phyloP scores from a whole-genome alignment of 2,797 vertebrate genomes.

The Parotocinclus haroldoi region DNA sequence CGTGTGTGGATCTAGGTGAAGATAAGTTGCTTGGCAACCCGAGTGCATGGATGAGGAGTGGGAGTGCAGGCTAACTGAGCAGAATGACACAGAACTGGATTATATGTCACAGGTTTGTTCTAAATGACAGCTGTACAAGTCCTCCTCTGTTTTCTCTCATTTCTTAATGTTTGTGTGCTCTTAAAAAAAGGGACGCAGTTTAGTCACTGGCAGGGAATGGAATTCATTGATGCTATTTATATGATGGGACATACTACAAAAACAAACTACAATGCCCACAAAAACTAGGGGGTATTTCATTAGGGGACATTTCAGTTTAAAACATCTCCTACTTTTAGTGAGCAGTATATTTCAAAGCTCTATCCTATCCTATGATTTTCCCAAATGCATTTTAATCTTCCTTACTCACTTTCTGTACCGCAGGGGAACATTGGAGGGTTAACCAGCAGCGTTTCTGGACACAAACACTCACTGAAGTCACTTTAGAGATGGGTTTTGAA shows the following conservation, averaged over 20 bases:
- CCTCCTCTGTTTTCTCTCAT: slow-evolving; percentile 18
- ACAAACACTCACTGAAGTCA: too few species aligned
- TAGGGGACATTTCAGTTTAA: too few species aligned
- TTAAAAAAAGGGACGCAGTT: background rate
- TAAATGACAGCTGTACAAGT: slow-evolving; percentile 19
- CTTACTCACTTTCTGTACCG: too few species aligned
- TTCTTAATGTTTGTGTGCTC: background rate
- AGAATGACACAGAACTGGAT: slow-evolving; percentile 34
- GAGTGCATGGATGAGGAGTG: slow-evolving; percentile 19
- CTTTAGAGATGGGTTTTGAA: too few species aligned
- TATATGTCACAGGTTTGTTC: slow-evolving; percentile 18
- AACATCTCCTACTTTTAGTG: too few species aligned
- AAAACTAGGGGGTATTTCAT: too few species aligned
- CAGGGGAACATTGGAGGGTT: too few species aligned
- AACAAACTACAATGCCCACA: too few species aligned
- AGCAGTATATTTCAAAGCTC: too few species aligned
- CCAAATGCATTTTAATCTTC: too few species aligned
- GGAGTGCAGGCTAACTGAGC: slow-evolving; percentile 20
- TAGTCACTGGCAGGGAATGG: background rate
- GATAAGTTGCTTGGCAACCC: slow-evolving; percentile 51
- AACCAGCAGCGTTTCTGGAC: too few species aligned
- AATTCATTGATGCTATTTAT: background rate
- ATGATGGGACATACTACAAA: background rate
- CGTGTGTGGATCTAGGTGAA: slow-evolving; percentile 30
- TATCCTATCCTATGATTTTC: too few species aligned